Percentiles rank a stretch among this genome's conserved stretches.
Evolutionary conservation across 2,113 vertebrate genomes (phyloP).

Genomic region (Microtus pennsylvanicus): DNA sequence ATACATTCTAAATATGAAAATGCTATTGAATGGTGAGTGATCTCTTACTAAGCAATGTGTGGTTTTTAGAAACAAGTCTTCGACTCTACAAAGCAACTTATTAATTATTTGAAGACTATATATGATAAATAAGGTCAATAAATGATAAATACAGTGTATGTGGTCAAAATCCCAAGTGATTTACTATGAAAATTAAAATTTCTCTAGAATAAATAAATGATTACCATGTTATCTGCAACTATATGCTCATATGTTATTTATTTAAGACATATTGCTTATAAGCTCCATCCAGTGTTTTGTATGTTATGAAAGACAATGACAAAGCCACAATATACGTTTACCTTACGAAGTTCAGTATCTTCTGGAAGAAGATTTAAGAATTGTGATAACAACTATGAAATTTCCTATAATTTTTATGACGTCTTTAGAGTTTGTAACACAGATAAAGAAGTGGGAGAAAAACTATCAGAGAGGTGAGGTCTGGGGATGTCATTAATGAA

Average conservation of each 20-base stretch:
- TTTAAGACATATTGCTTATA: neutral
- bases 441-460: neutral
- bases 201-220: slow-evolving; percentile 26
- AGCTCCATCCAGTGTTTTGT: neutral
- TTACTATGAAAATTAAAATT: slow-evolving; percentile 46
- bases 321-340: neutral
- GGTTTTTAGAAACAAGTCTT: neutral
- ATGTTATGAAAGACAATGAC: neutral
- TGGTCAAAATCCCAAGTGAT: neutral
- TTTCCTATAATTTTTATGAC: neutral
- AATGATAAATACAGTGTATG: neutral
- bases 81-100: neutral
- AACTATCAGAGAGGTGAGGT: accelerated
- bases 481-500: neutral
- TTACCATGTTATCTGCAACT: neutral
- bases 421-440: neutral
- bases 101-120: neutral
- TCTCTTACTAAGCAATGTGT: neutral
- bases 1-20: neutral
- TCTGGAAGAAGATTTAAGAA: neutral
- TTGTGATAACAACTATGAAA: neutral
- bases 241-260: neutral
- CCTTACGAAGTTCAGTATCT: neutral
- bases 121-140: neutral
- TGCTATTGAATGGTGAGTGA: neutral